Evolutionary conservation across 2,797 vertebrate species (phyloP).

Genomic region (Tapera naevia): DNA sequence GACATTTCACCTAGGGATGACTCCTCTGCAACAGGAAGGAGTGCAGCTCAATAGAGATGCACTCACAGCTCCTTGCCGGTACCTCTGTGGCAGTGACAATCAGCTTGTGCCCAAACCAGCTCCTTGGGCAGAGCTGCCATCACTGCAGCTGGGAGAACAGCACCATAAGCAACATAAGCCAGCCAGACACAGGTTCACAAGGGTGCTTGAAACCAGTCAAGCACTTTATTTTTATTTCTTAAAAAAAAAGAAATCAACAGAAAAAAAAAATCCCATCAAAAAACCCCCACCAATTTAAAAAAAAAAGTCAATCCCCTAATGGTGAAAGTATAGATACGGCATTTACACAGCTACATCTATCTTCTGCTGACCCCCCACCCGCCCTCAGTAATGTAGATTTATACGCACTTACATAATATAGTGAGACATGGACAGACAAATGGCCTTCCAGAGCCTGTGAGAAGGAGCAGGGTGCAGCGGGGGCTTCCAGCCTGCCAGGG

Average conservation of each 20-base stretch:
- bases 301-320: conserved; percentile 31
- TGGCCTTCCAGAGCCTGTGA: background rate
- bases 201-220: conserved; percentile 98
- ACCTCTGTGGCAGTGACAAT: rapidly evolving
- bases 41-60: background rate
- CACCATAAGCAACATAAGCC: background rate
- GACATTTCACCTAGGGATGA: background rate
- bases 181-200: conserved; percentile 13
- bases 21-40: rapidly evolving
- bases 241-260: background rate
- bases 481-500: background rate
- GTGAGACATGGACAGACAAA: conserved; percentile 1
- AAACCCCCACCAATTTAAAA: background rate
- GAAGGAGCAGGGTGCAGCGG: background rate
- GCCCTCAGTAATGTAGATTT: conserved; percentile 50
- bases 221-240: conserved; percentile 74
- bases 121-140: background rate
- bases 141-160: rapidly evolving
- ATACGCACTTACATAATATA: conserved; percentile 19
- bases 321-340: conserved; percentile 62
- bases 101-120: rapidly evolving
- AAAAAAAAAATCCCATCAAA: background rate
- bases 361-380: conserved; percentile 2
- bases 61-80: background rate
- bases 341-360: conserved; percentile 75